Base-by-base conservation (phyloP, 92 coral and sea anemone genomes). In the Phenganax marumi region DNA sequence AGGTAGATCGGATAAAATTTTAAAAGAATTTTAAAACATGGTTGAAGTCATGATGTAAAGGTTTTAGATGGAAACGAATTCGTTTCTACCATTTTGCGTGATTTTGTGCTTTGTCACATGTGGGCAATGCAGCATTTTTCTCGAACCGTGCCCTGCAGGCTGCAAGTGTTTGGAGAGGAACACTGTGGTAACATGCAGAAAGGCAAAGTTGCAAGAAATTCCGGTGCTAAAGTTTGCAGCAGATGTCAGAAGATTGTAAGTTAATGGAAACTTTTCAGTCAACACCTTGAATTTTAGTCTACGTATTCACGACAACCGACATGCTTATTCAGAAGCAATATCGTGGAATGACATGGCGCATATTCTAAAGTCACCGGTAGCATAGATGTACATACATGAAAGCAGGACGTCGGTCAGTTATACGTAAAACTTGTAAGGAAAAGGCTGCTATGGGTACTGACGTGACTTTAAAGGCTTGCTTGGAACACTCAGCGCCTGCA, bases 211-310 rank as follows among this genome's bases (percentile, higher is more conserved):
- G 73, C 70, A 61, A 8, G 87, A 80, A 60, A 81, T 91, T 22
- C 94, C 94, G 9, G 70, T 50, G 57, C 51, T 91, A 18, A 73
- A 80, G 43, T 88, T 87, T 47, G 84, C 90, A n/a, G 52, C 75
- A 24, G 80, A 80, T 62, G 91, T 91, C 24, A 85, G 79, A 75
- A 85, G 81, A 3, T 79, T 91, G 94, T 91, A 84, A 91, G 94
- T 91, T 60, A 4, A 14, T n/a, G 61, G 51, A 58, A 25, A 57
- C 52, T 75, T 25, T 33, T 70, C 66, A 19, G 18, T 75, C 11
- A 13, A 52, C 61, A 33, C 71, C 43, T 5, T 33, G 5, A 33
- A 1, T 33, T 33, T 33, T 1, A 33, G 43, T 33, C 5, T 33
- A 33, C 5, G 43, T 5, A 33, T 33, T 33, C 43, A 33, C 43